Evolutionary conservation across 92 coral and sea anemone species (phyloP), one percentile per base, ranked within the genome.

Genomic region (Umimayanthus chanpuru): DNA sequence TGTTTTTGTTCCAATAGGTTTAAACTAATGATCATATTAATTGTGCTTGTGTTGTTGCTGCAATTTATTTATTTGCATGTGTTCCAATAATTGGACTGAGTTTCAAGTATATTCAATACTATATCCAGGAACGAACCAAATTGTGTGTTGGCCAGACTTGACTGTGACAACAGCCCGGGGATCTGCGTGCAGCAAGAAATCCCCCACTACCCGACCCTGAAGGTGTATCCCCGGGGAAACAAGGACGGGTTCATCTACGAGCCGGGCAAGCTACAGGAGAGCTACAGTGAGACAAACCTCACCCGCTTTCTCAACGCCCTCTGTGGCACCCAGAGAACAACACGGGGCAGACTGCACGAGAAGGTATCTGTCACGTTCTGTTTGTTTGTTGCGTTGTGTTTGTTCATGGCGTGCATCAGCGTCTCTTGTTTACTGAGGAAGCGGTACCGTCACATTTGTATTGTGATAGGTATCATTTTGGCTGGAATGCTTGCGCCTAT

Each of bases 161-260:
- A 97, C 49, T 92, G 99, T 61, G 99, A 97, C 74, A 89, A 84
- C 58, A 85, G 89, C 49, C 94, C 91, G 4, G 90, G 77, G 76
- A 82, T 97, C 32, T 93, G 98, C 80, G 76, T 95, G 20, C 91
- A 92, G 30, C 99, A 97, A 78, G 72, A 66, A 41, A 93, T 97
- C 32, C 94, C 99, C 50, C 96, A 94, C 81, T 97, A 88, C 76
- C 99, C 99, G 7, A 93, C 98, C 16, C 56, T 97, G 15, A 95
- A 94, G 89, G 97, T 97, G 32, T 97, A 97, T 79, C 87, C 99
- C 21, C 89, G 86, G 75, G 92, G 86, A 50, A 97, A 97, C 85
- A 97, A 97, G 81, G 99, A 97, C 76, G 99, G 99, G 41, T 91
- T 89, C 40, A 76, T 90, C 21, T 95, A 95, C 92, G 94, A 95